These are phyloP conservation scores for Alaudala cheleensis DNA, from an alignment of 2,113 vertebrate species.

Conservation along the genomic window DNA sequence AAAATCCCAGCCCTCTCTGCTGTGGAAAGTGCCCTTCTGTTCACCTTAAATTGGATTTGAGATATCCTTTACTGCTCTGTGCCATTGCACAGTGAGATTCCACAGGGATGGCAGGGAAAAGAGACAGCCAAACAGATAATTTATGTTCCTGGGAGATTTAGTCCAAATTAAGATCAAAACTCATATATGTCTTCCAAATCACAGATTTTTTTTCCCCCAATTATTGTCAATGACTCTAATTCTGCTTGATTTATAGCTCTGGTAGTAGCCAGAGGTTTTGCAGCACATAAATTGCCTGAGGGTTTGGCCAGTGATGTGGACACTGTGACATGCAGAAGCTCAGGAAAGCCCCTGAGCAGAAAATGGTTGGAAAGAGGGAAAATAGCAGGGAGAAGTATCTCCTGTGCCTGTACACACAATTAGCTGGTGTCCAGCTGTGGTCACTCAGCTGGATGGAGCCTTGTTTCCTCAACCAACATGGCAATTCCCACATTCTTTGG, in stretches of 20 bases:
- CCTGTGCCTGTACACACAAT: rapidly evolving
- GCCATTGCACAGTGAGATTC: not conserved
- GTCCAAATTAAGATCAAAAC: constrained; percentile 39
- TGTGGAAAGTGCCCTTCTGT: not conserved
- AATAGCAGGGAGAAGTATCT: not conserved
- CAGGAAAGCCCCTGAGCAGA: not conserved
- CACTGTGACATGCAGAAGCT: not conserved
- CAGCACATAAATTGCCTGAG: not conserved
- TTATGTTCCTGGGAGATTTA: constrained; percentile 20
- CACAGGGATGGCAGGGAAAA: not conserved
- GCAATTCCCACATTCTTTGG: not conserved
- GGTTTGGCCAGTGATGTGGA: not conserved
- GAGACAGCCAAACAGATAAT: not conserved
- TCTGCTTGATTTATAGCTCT: constrained; percentile 26
- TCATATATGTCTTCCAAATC: constrained; percentile 21
- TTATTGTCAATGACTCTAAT: constrained; percentile 25
- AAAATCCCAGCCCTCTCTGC: not conserved
- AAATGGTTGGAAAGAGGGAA: not conserved
- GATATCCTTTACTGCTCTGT: not conserved
- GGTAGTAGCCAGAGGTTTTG: not conserved
- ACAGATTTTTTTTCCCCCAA: not conserved
- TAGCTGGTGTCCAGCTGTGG: not conserved
- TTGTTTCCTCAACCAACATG: not conserved
- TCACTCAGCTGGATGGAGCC: not conserved
- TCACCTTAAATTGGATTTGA: not conserved